Base-by-base conservation (phyloP, 2,888 invertebrate genomes). In the Amitus sp. region DNA sequence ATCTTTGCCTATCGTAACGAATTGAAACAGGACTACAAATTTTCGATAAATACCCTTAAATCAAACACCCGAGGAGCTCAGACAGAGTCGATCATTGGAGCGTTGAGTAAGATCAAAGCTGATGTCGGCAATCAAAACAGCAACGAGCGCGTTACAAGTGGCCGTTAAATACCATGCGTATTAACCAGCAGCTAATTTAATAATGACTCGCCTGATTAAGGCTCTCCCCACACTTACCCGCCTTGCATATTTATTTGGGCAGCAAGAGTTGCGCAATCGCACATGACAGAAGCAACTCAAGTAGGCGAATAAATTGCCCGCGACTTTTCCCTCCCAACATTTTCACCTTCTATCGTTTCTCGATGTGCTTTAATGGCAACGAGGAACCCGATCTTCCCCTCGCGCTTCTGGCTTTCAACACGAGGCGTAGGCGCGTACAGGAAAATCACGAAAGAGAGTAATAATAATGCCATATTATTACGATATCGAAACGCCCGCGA, bases 391-490 rank as follows among this genome's bases (percentile, higher is more conserved):
- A 42, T 42, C 42, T 18, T 42, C 15, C 18, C 19, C 19, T 42
- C 20, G 18, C 9, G 33, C 33, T 27, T 17, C 13, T n/a, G n/a
- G n/a, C n/a, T n/a, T n/a, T n/a, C n/a, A n/a, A n/a, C n/a, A n/a
- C n/a, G n/a, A n/a, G n/a, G n/a, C n/a, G n/a, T n/a, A n/a, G 39
- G 17, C 17, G 15, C n/a, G n/a, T n/a, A 12, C 39, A 10, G 9
- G 20, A 20, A 18, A 59, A 63, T 18, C 48, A 43, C 46, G 47
- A 28, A 45, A 53, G 51, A 62, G 52, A 47, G 62, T 64, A 67
- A 66, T 71, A 72, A 71, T 58, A 62, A 68, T 68, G 47, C 59
- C 39, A 45, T 59, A 47, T n/a, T n/a, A n/a, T n/a, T n/a, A n/a
- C n/a, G n/a, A n/a, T n/a, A n/a, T n/a, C n/a, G n/a, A n/a, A n/a